Percentiles rank a stretch among this genome's conserved stretches.
These are phyloP conservation scores for Coracopsis vasa DNA, from an alignment of 2,113 vertebrate species.

Conservation along the genomic window DNA sequence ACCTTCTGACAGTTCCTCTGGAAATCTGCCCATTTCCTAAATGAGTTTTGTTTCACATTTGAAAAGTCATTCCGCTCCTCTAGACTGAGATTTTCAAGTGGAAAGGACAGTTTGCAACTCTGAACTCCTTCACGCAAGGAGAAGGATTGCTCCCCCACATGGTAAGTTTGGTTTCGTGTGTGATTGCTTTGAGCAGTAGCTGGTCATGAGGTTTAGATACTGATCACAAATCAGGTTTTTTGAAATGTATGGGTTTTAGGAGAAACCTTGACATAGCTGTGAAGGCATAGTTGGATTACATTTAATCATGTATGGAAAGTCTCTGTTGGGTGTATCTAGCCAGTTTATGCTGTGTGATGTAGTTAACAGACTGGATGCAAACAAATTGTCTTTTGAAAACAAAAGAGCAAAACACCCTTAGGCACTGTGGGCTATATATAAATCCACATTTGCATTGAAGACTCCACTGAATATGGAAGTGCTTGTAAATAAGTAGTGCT, in stretches of 20 bases:
- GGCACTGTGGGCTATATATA: background rate
- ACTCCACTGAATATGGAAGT: background rate
- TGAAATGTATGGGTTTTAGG: background rate
- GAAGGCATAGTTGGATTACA: background rate
- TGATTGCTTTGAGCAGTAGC: background rate
- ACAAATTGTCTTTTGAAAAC: background rate
- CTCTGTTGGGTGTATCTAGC: background rate
- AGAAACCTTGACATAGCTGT: background rate
- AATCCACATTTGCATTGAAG: background rate
- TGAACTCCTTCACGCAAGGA: background rate
- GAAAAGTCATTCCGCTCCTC: background rate
- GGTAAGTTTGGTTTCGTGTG: background rate
- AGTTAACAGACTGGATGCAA: background rate
- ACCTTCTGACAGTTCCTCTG: slow-evolving; percentile 1
- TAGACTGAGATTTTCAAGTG: background rate
- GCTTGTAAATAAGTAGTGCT: background rate
- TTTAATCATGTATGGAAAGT: background rate
- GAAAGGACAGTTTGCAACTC: background rate
- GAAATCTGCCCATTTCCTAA: slow-evolving; percentile 21
- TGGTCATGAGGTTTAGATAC: background rate
- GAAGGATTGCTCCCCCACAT: accelerated
- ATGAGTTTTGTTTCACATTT: slow-evolving; percentile 37
- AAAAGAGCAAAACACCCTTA: background rate
- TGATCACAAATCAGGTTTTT: background rate
- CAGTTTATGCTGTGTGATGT: background rate